Evolutionary conservation across 2,797 vertebrate species (phyloP).

Genomic region (Miichthys miiuy): DNA sequence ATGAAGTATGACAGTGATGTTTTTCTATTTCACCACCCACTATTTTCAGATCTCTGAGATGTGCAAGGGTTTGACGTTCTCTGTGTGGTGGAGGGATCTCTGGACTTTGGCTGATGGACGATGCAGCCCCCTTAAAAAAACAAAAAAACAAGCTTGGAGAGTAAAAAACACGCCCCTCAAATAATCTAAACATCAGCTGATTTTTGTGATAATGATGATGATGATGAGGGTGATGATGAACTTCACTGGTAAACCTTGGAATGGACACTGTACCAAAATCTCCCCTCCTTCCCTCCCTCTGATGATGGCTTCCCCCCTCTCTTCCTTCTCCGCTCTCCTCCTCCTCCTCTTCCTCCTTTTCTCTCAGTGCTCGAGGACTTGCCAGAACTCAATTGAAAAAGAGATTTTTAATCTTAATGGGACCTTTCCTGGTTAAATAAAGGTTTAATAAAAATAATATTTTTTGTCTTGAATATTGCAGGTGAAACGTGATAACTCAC

Average conservation of each 20-base stretch:
- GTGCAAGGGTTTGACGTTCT: slow-evolving; percentile 47
- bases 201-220: slow-evolving; percentile 30
- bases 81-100: slow-evolving; percentile 47
- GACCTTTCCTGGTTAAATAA: too few species aligned
- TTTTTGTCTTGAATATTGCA: not conserved
- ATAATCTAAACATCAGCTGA: slow-evolving; percentile 74
- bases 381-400: too few species aligned
- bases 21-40: slow-evolving; percentile 14
- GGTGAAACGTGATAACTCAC: not conserved
- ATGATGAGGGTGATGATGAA: slow-evolving; percentile 75
- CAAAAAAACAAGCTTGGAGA: slow-evolving; percentile 35
- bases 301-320: slow-evolving; percentile 25
- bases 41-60: slow-evolving; percentile 28
- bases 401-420: too few species aligned
- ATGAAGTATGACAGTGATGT: not conserved
- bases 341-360: slow-evolving; percentile 12
- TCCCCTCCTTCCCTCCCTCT: slow-evolving; percentile 19
- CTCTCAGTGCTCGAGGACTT: slow-evolving; percentile 41
- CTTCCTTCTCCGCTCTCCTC: too few species aligned
- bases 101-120: slow-evolving; percentile 41
- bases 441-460: too few species aligned
- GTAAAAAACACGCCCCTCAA: too few species aligned
- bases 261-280: slow-evolving; percentile 77
- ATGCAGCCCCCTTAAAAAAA: slow-evolving; percentile 22
- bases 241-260: slow-evolving; percentile 77